Evolutionary conservation across 2,888 invertebrate species (phyloP), one percentile per base, ranked within the genome.

Genomic region (Lissonota sp.): DNA sequence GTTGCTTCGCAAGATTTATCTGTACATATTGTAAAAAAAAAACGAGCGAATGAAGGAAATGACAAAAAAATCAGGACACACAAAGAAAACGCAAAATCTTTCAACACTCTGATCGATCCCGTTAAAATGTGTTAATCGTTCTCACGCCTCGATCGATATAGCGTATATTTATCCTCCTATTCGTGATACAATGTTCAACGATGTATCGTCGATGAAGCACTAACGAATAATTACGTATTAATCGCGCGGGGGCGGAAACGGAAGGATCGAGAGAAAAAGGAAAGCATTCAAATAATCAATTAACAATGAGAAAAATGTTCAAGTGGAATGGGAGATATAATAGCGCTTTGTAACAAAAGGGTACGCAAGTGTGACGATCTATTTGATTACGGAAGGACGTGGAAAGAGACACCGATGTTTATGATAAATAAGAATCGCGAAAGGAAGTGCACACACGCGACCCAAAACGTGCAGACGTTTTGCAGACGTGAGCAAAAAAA

Each of bases 1-100:
- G 53, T 71, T 66, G 37, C 63, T 73, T 58, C 55, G 60, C 46
- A 44, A 46, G 40, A 67, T 67, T 69, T 77, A 26, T 69, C 63
- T 80, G 80, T 80, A 80, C 69, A 80, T 80, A 80, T 80, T 80
- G 77, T 73, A 80, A 77, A 73, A 73, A 77, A 71, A 67, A 69
- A 16, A n/a, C n/a, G 26, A 26, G 26, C 3, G 26, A 26, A 26
- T 26, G 26, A 26, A 26, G 26, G 26, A 26, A 26, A 26, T 26
- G 26, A 26, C 7, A 62, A 51, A 53, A 53, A n/a, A 37, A 57
- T 4, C 3, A 37, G 39, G n/a, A 6, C 10, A 55, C 14, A 3
- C 1, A 39, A 57, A 51, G 39, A 16, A 57, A 60, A 60, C 49
- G 46, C 6, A 53, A 57, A 46, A 51, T 75, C 67, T 67, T 70